Evolutionary conservation across 2,888 invertebrate genomes (phyloP), one percentile per base, ranked within the genome.

Genomic region (Tiliacea citrago): DNA sequence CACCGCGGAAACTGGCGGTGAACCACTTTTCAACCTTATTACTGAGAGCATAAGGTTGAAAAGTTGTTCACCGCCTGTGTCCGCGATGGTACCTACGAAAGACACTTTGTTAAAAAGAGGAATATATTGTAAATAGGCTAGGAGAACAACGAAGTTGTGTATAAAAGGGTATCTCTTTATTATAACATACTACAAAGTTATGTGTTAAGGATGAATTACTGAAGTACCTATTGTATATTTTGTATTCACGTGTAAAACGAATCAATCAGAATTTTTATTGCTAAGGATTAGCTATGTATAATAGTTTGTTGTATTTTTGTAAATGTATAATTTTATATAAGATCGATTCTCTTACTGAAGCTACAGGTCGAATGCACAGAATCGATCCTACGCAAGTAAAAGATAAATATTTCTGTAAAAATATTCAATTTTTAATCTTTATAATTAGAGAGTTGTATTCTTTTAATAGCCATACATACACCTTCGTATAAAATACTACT

Each of bases 71-170:
- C 29, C 29, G 29, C 29, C 29, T 2, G 3, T 29, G 29, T 29
- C 29, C 29, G 1, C 3, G 29, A 29, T 29, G 29, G 29, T 29
- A 39, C 9, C 29, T 29, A 51, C 6, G 18, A 60, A 69, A 51
- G 0, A 16, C 24, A 29, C 0, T 39, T 49, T 47, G 16, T 55
- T 29, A 49, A 39, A 29, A 58, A 6, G 29, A 39, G 12, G 21
- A 47, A 61, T 24, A 49, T 60, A 24, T 1, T 70, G 60, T 77
- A 61, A 65, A 63, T 68, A 76, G 2, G 18, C 9, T 58, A 39
- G 24, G 24, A 57, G 35, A 69, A 45, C 79, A 79, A 82, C 60
- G 79, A 82, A 82, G 39, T 82, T 69, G 68, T 79, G 51, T 66
- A 13, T 69, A 35, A 12, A 68, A 55, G 65, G 68, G 53, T 68